Conservation (phyloP, 2,888 invertebrate species). For the Hirtodrosophila cameraria region DNA sequence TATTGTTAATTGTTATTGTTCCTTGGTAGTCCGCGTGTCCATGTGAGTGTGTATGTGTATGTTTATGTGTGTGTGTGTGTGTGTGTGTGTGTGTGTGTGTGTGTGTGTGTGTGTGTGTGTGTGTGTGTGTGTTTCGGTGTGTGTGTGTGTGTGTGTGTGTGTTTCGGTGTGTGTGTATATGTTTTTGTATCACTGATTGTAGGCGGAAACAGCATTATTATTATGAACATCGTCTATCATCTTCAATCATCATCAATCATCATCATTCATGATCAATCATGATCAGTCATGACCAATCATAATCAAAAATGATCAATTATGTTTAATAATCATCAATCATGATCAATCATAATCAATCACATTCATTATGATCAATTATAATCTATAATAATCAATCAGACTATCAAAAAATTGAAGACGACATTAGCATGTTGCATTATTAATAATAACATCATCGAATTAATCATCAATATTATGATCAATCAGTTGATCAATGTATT, state of each 20-base stretch:
- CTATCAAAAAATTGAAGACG: too few species aligned
- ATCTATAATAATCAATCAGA: too few species aligned
- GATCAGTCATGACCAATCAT: background rate
- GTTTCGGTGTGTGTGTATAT: too few species aligned
- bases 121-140: background rate
- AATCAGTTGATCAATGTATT: background rate
- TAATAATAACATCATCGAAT: too few species aligned
- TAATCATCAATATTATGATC: too few species aligned
- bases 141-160: slow-evolving; percentile 1
- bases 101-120: slow-evolving; percentile 22
- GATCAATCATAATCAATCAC: slow-evolving; percentile 1
- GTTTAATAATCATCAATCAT: background rate
- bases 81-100: slow-evolving; percentile 19
- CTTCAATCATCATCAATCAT: background rate
- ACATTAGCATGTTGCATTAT: too few species aligned
- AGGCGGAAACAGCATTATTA: too few species aligned
- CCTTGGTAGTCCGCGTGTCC: slow-evolving; percentile 24
- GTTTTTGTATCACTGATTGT: too few species aligned
- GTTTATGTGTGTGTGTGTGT: slow-evolving; percentile 6
- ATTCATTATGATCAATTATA: background rate
- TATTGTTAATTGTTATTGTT: too few species aligned
- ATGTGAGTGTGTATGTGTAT: slow-evolving; percentile 12
- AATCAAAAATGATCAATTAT: too few species aligned
- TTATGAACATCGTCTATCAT: too few species aligned
- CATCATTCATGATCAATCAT: background rate